Base-by-base conservation (phyloP, 2,797 vertebrate species). In the Vespertilio murinus region DNA sequence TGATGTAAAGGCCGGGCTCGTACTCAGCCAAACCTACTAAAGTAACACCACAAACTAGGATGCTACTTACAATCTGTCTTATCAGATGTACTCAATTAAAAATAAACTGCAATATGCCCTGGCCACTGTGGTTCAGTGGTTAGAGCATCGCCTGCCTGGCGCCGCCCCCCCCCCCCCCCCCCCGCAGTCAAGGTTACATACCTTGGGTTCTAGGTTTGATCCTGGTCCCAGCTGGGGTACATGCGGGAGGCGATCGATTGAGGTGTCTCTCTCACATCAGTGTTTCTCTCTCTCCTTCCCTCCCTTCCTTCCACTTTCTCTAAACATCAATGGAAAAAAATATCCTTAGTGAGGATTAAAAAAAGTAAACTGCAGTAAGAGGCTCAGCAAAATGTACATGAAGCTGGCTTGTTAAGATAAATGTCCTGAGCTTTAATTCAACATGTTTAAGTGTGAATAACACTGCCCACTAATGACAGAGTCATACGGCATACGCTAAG, bases 391-490 rank as follows among this genome's bases (percentile, higher is more conserved):
- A 40, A 18, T 3, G 42, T 1, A 4, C 77, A 3, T 40, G 67
- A 1, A 30, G 38, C 5, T 0, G 0, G 8, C 10, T 3, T 12
- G 33, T 5, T 8, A 12, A 56, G 13, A 2, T 73, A 30, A 45
- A 30, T 1, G 45, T 49, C n/a, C 49, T 20, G 1, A 28, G 30
- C 35, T 79, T 54, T 22, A 7, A 14, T 0, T 1, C 35, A 38
- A 23, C 1, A 0, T 25, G 42, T 25, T 56, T 79, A 22, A 17
- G 47, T 7, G 7, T 42, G 33, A 56, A 11, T 3, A 2, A n/a
- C 3, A 14, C 23, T 3, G 20, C 22, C 61, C 4, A 0, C 20
- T 18, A 13, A 30, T 4, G 25, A 23, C 12, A 0, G 22, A 0
- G 61, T 4, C 54, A 5, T 6, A 22, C 28, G 20, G 59, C 9